Evolutionary conservation across 2,113 vertebrate genomes (phyloP), one percentile per base, ranked within the genome.

Genomic region (Podilymbus podiceps): DNA sequence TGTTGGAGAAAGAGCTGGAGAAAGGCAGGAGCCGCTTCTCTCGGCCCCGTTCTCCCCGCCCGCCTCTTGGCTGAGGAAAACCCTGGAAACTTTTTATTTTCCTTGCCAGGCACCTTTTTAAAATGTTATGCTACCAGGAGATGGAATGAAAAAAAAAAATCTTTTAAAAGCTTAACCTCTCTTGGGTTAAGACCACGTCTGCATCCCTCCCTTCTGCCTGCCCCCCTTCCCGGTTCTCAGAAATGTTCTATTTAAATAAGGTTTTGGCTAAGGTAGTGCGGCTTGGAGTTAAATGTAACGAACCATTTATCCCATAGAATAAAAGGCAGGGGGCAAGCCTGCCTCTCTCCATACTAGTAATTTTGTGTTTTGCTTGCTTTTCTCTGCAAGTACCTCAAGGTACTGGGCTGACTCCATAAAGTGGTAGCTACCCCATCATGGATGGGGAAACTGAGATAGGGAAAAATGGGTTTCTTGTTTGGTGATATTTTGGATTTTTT

Each of bases 41-140:
- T 38, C 74, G 50, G 94, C 78, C 55, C 73, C 87, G 59, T 88
- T 55, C 71, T 87, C 88, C 88, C 89, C 66, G 23, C 94, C 80
- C 71, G 69, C 62, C 90, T 50, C 15, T 71, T 77, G 93, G 89
- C 92, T 66, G 64, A 52, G 86, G 95, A 93, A 95, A 93, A 91
- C 66, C 90, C 93, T 96, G 95, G 96, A 94, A 96, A 95, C 95
- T 97, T 97, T 95, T 77, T 62, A 60, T 94, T 96, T 95, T 50
- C 66, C 89, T 93, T 90, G 95, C 94, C 96, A 96, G 85, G 82
- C 90, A 88, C 93, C 86, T 86, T 82, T 68, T 74, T 30, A 78
- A 92, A 88, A 95, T 93, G 96, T 95, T 91, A 93, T 25, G 82
- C 49, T 60, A 95, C 95, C 95, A 97, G 95, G 79, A 96, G 95